Evolutionary conservation across 2,113 vertebrate genomes (phyloP), one percentile per base, ranked within the genome.

Genomic region (Halichoerus grypus): DNA sequence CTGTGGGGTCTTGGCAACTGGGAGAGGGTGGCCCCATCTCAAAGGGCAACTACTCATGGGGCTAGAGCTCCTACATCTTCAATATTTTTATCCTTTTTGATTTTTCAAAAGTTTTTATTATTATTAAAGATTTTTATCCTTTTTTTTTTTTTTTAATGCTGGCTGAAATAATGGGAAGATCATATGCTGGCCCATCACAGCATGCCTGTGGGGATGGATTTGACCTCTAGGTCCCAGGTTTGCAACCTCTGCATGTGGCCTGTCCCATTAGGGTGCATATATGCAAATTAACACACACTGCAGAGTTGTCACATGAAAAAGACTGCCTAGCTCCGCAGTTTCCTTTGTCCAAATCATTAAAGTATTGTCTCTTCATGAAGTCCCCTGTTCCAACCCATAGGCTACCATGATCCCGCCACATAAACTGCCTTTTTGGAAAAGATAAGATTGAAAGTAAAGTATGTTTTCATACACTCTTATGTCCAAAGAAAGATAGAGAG

Each of bases 1-100:
- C 4, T 0, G 0, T 13, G 36, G 61, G 89, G 42, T 51, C 84
- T 15, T n/a, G 18, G 31, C 8, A 8, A 4, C 39, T 4, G 28
- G 0, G 5, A 18, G 19, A 46, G 13, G 14, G 51, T 46, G 42
- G 16, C 22, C 4, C 33, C 31, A 10, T 55, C n/a, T 67, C 36
- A 53, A 79, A 57, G 49, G 57, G 10, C 88, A 76, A 21, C 26
- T 24, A 14, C 5, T 59, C 11, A 33, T 53, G 46, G 33, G 55
- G 57, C 59, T 53, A 21, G 71, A 86, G 46, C 9, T 8, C 14
- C 77, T 88, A 21, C 59, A 10, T 72, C 89, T 51, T 63, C 79
- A 55, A 85, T 19, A 86, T 42, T 93, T 89, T 57, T 49, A 28
- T 24, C 21, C 19, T 16, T 15, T 55, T 31, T 76, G 15, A 77